phyloP scores from a whole-genome alignment of 1,140 invertebrate genomes.

The Halesus radiatus region DNA sequence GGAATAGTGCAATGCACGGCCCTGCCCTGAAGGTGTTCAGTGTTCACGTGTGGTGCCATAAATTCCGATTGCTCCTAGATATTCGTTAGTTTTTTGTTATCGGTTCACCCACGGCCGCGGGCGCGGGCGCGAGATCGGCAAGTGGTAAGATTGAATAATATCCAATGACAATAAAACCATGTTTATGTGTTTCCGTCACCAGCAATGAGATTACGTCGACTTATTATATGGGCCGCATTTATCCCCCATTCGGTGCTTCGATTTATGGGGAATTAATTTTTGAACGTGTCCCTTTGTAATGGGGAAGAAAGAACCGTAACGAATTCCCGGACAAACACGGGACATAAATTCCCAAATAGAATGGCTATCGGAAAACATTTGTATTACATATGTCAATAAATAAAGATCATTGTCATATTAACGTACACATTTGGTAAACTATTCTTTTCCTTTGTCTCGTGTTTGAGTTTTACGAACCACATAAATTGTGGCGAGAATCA shows the following conservation, averaged over 20 bases:
- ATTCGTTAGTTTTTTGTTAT: slow-evolving; percentile 21
- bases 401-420: slow-evolving; percentile 31
- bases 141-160: slow-evolving; percentile 46
- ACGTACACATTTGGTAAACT: slow-evolving; percentile 3
- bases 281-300: slow-evolving; percentile 21
- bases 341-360: not conserved
- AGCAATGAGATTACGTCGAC: slow-evolving; percentile 50
- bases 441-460: slow-evolving; percentile 1
- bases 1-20: not conserved
- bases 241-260: slow-evolving; percentile 29
- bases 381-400: slow-evolving; percentile 34
- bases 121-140: slow-evolving; percentile 32
- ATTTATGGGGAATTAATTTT: slow-evolving; percentile 52
- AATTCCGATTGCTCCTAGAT: slow-evolving; percentile 34
- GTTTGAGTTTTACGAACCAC: not conserved
- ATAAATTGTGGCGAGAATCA: not conserved
- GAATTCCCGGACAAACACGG: slow-evolving; percentile 2
- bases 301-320: not conserved
- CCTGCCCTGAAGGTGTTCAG: not conserved
- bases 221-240: slow-evolving; percentile 43
- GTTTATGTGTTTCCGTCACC: slow-evolving; percentile 51
- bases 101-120: slow-evolving; percentile 15
- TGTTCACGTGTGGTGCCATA: slow-evolving; percentile 29
- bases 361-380: slow-evolving; percentile 8
- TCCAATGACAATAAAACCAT: slow-evolving; percentile 47